phyloP scores from a whole-genome alignment of 2,113 vertebrate species.

The Danionella cerebrum region DNA sequence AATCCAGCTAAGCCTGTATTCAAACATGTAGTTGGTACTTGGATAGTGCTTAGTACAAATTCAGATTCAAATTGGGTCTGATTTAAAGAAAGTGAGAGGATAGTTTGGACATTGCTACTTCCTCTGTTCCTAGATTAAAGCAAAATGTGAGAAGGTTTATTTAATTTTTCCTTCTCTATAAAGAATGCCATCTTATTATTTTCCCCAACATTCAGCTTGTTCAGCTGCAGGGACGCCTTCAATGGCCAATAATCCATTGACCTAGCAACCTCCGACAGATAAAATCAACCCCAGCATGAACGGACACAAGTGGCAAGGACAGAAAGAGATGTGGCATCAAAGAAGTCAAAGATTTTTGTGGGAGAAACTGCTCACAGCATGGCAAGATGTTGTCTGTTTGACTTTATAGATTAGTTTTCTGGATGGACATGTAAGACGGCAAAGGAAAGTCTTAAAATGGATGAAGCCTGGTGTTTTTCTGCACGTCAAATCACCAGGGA shows the following conservation, averaged over 20 bases:
- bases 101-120: too few relatives aligned
- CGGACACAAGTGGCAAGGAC: neutral
- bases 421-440: neutral
- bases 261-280: neutral
- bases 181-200: too few relatives aligned
- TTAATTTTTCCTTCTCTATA: too few relatives aligned
- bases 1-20: too few relatives aligned
- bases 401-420: neutral
- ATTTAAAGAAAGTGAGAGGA: too few relatives aligned
- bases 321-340: neutral
- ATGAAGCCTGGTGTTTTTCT: neutral
- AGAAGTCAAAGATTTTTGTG: neutral
- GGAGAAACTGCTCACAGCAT: neutral
- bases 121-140: too few relatives aligned
- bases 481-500: neutral
- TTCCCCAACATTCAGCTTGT: neutral
- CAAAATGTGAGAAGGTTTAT: too few relatives aligned
- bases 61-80: too few relatives aligned
- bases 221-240: neutral
- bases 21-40: too few relatives aligned
- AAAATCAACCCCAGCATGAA: neutral
- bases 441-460: too few relatives aligned
- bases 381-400: neutral
- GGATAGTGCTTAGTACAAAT: too few relatives aligned
- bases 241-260: neutral